These are phyloP conservation scores for Epinephelus lanceolatus DNA, from an alignment of 2,113 vertebrate genomes.

Conservation along the genomic window DNA sequence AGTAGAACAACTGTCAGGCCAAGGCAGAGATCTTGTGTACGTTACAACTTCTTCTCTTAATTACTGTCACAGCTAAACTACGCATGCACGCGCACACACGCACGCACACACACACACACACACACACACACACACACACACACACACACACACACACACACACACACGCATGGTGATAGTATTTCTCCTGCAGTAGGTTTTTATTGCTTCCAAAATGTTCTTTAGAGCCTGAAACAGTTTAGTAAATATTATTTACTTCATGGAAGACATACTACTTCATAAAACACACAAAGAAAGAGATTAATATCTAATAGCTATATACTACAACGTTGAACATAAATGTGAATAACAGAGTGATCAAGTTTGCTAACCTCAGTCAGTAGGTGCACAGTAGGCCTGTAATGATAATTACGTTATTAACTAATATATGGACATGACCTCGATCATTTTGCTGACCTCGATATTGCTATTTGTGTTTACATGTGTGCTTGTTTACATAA, in stretches of 20 bases:
- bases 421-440: too few species aligned
- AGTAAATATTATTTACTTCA: background rate
- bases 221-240: accelerated
- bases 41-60: slow-evolving; percentile 68
- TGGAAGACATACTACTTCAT: background rate
- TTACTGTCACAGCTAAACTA: slow-evolving; percentile 53
- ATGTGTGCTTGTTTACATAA: too few species aligned
- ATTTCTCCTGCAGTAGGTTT: background rate
- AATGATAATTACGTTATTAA: too few species aligned
- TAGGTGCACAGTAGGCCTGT: too few species aligned
- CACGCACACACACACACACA: background rate
- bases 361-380: too few species aligned
- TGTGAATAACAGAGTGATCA: background rate
- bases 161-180: background rate
- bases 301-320: background rate
- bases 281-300: background rate
- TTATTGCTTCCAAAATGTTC: background rate
- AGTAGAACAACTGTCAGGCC: slow-evolving; percentile 58
- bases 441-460: too few species aligned
- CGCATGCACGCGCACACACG: slow-evolving; percentile 13
- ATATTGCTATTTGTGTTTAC: too few species aligned
- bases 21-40: slow-evolving; percentile 45
- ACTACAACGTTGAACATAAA: background rate
- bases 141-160: background rate
- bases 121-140: background rate